Conservation (phyloP, 2,888 invertebrate species). For the Luperina nickerlii region DNA sequence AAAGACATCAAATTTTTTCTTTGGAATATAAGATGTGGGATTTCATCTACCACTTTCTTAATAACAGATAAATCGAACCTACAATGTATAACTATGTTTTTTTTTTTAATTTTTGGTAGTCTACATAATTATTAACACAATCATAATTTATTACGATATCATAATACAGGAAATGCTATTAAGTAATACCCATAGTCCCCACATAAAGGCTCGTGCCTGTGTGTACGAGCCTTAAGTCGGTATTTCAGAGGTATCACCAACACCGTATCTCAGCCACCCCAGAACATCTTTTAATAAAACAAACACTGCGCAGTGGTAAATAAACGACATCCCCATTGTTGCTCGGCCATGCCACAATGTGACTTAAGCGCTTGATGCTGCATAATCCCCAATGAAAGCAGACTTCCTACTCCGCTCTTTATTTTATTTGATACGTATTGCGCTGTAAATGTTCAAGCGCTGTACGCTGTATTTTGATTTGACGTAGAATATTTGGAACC, state of each 20-base stretch:
- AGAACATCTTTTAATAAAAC: conserved; percentile 55
- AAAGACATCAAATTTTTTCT: too few species aligned
- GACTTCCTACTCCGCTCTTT: conserved; percentile 63
- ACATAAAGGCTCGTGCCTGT: too few species aligned
- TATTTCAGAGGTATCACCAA: neutral
- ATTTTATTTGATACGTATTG: conserved; percentile 70
- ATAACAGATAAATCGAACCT: too few species aligned
- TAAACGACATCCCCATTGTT: conserved; percentile 59
- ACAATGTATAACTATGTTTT: too few species aligned
- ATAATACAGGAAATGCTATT: neutral
- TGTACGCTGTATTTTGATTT: conserved; percentile 25
- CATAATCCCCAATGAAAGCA: conserved; percentile 73
- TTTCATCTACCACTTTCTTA: too few species aligned
- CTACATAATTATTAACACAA: too few species aligned
- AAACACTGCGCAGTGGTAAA: conserved; percentile 57
- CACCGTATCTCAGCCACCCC: neutral
- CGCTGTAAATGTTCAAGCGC: conserved; percentile 47
- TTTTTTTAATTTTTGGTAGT: too few species aligned
- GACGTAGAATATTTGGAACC: conserved; percentile 16
- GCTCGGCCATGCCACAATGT: conserved; percentile 51
- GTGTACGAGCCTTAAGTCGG: too few species aligned
- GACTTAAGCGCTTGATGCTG: conserved; percentile 70
- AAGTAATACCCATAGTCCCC: neutral
- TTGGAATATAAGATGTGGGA: too few species aligned
- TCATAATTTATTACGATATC: neutral